Conservation (phyloP, 1,140 invertebrate genomes). For the Drosophila teissieri region DNA sequence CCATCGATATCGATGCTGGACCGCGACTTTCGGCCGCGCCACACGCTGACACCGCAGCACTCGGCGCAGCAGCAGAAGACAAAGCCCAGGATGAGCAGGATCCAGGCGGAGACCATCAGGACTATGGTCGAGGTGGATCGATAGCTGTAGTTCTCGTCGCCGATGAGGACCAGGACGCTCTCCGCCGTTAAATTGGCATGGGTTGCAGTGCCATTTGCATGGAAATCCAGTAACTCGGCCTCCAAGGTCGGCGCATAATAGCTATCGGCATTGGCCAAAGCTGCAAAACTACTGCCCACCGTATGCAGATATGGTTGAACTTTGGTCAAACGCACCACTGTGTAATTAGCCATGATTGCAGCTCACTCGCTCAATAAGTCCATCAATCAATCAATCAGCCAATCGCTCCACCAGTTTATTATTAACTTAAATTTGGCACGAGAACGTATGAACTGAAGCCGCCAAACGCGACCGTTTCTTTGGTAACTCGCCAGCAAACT, state of each 20-base stretch:
- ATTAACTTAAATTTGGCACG: conserved; percentile 2
- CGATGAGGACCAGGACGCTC: conserved; percentile 55
- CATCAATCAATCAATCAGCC: conserved; percentile 26
- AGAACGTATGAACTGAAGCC: conserved; percentile 13
- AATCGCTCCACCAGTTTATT: conserved; percentile 16
- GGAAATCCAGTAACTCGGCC: conserved; percentile 19
- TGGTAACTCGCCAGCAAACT: conserved; percentile 41
- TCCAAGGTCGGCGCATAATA: conserved; percentile 37
- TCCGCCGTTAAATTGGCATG: conserved; percentile 44
- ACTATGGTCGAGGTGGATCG: conserved; percentile 75
- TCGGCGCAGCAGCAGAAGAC: conserved; percentile 77
- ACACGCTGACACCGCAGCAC: conserved; percentile 71
- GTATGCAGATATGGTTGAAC: conserved; percentile 62
- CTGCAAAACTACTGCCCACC: conserved; percentile 53
- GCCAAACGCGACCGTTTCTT: conserved; percentile 41
- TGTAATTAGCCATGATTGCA: conserved; percentile 63
- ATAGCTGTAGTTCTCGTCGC: conserved; percentile 57
- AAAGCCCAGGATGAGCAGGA: conserved; percentile 73
- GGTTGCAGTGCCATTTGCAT: conserved; percentile 11
- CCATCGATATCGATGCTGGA: conserved; percentile 28
- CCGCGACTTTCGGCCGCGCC: conserved; percentile 61
- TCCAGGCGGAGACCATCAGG: conserved; percentile 75
- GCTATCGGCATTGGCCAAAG: conserved; percentile 51
- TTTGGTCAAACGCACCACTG: conserved; percentile 56
- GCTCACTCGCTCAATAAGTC: conserved; percentile 34